These are phyloP conservation scores for Anabacerthia variegaticeps DNA, from an alignment of 2,797 vertebrate species.

Conservation along the genomic window DNA sequence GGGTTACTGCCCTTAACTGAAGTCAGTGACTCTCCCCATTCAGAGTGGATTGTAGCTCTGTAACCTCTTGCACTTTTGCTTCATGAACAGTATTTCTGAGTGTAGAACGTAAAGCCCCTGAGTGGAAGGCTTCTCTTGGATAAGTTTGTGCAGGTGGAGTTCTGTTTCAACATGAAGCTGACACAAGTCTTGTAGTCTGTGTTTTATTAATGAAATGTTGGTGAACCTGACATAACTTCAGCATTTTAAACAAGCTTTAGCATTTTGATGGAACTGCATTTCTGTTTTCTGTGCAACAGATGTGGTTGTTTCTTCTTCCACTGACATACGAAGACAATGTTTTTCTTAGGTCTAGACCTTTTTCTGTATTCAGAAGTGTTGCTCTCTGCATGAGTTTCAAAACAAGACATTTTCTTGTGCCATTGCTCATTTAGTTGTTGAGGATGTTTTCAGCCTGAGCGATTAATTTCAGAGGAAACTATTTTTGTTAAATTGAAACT, in stretches of 20 bases:
- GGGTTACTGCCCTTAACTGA: neutral
- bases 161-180: neutral
- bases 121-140: neutral
- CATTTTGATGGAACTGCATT: neutral
- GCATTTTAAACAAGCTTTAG: neutral
- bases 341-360: neutral
- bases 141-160: neutral
- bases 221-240: neutral
- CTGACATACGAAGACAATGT: neutral
- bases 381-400: neutral
- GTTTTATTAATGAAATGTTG: neutral
- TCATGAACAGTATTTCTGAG: neutral
- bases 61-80: neutral
- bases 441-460: neutral
- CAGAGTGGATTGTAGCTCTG: neutral
- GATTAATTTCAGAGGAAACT: neutral
- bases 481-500: neutral
- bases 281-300: neutral
- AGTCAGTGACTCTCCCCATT: neutral
- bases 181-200: neutral
- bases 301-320: neutral
- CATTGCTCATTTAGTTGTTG: neutral
- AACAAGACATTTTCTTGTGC: neutral
- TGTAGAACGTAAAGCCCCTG: neutral
- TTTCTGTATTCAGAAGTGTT: neutral